These are phyloP conservation scores for Neopelma chrysocephalum DNA, from an alignment of 2,797 vertebrate species.

Conservation along the genomic window DNA sequence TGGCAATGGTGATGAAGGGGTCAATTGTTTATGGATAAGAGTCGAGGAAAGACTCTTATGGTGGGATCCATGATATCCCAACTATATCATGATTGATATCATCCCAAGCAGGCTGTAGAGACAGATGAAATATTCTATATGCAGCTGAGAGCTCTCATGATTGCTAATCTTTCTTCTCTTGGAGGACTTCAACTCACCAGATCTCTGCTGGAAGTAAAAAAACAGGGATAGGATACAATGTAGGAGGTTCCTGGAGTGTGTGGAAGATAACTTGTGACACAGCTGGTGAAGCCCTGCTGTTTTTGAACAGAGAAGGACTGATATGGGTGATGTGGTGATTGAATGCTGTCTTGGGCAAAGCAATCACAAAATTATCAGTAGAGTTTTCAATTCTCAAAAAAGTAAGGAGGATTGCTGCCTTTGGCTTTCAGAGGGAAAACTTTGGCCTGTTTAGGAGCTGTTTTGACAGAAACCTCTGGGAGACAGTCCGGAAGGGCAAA, in stretches of 20 bases:
- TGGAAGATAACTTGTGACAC: not conserved
- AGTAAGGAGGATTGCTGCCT: too few relatives aligned
- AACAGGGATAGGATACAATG: not conserved
- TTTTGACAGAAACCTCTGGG: too few relatives aligned
- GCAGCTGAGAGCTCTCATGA: not conserved
- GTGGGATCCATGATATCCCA: not conserved
- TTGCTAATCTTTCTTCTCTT: not conserved
- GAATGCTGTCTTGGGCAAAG: too few relatives aligned
- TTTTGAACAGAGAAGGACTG: not conserved
- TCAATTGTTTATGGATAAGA: not conserved
- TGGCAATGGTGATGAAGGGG: not conserved
- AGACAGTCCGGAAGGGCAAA: not conserved
- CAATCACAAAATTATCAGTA: too few relatives aligned
- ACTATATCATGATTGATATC: not conserved
- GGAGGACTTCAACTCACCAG: not conserved
- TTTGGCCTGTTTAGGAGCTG: too few relatives aligned
- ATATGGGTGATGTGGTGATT: too few relatives aligned
- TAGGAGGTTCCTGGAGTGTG: not conserved
- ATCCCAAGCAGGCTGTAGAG: not conserved
- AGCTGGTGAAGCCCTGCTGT: not conserved
- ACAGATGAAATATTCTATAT: not conserved
- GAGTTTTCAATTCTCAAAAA: too few relatives aligned
- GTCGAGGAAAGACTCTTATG: not conserved
- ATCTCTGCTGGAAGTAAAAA: not conserved
- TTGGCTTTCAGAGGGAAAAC: too few relatives aligned